Base-by-base conservation (phyloP, 2,797 vertebrate species). In the Hippopotamyrus pictus region DNA sequence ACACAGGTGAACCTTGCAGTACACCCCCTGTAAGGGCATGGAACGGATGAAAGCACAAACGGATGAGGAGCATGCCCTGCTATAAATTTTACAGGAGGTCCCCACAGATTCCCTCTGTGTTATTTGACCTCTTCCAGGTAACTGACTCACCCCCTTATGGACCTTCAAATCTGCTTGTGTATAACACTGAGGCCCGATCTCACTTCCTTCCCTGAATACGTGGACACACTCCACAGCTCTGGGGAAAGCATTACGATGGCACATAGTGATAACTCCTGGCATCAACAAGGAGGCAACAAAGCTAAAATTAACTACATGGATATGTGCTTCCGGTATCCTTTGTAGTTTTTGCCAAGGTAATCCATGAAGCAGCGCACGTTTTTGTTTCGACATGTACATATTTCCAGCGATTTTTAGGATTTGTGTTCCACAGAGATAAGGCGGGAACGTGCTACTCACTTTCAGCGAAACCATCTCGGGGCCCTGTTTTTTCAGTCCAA, bases 351-450 rank as follows among this genome's bases (percentile, higher is more conserved):
- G 91, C 92, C 84, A 69, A 44, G 57, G 62, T 94, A 91, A 91
- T 91, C 92, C 89, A 89, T 92, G 89, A 90, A 92, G 91, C 90
- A 87, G 33, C 54, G 65, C 90, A 90, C 50, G 73, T 89, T 93
- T 94, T 93, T 92, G 92, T 90, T 85, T 88, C 82, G 86, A 88
- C 86, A 29, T 88, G 88, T 88, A 88, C 29, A 85, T 90, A 88
- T 89, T 92, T 91, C 90, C 88, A 92, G 89, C 53, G 50, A 88
- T 91, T 87, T 93, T 92, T 50, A 48, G 90, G 91, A 93, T 93
- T 92, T 90, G 90, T 95, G 94, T 95, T 95, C 92, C 89, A 88
- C 88, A 91, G 93, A 94, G 93, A 95, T 94, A 95, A 95, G 91
- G 94, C 93, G 90, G 88, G 37, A 54, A 76, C 51, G 14, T 50